Conservation (phyloP, 2,888 invertebrate species). For the Cryptops parisi region DNA sequence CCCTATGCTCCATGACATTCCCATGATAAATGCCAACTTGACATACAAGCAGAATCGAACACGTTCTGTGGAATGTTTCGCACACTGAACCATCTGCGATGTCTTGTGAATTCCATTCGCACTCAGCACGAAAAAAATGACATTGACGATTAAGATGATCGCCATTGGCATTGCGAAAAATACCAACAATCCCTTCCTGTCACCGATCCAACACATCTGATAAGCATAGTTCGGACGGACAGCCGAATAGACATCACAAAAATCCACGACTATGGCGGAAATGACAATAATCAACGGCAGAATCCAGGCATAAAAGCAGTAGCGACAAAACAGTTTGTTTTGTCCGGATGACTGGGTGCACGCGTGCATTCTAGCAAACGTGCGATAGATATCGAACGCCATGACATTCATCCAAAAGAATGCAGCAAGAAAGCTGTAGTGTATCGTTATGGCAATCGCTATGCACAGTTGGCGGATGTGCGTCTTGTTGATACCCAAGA, state of each 20-base stretch:
- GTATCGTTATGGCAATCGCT: constrained; percentile 27
- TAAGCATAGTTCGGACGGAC: constrained; percentile 16
- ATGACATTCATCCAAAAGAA: constrained; percentile 38
- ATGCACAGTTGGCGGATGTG: constrained; percentile 21
- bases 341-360: background rate
- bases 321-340: constrained; percentile 18
- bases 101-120: constrained; percentile 25
- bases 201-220: constrained; percentile 33
- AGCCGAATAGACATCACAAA: constrained; percentile 18
- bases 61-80: constrained; percentile 17
- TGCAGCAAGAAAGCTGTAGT: constrained; percentile 33
- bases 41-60: constrained; percentile 27
- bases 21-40: constrained; percentile 34
- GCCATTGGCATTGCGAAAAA: constrained; percentile 34
- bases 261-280: constrained; percentile 21
- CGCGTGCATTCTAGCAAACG: constrained; percentile 25
- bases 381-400: constrained; percentile 35
- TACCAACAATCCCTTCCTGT: constrained; percentile 27
- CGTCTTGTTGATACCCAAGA: constrained; percentile 20
- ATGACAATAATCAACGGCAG: constrained; percentile 28
- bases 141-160: constrained; percentile 30
- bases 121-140: constrained; percentile 30
- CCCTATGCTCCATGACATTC: constrained; percentile 36
- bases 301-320: constrained; percentile 33
- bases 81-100: background rate